phyloP scores from a whole-genome alignment of 2,888 invertebrate species.

The Celastrina argiolus region DNA sequence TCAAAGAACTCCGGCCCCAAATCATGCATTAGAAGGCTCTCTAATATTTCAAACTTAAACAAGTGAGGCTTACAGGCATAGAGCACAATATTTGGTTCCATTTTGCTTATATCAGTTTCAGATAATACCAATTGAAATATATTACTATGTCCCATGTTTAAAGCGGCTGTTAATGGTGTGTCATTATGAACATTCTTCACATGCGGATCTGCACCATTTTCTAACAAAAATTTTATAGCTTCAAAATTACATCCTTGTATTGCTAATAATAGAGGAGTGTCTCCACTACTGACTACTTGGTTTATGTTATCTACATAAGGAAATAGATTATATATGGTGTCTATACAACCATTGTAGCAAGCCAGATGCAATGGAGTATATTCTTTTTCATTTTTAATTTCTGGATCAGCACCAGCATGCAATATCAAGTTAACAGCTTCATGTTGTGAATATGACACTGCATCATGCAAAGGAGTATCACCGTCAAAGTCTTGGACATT shows the following conservation, averaged over 20 bases:
- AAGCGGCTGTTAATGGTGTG: constrained; percentile 56
- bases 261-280: constrained; percentile 59
- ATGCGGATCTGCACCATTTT: constrained; percentile 60
- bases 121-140: constrained; percentile 54
- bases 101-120: constrained; percentile 46
- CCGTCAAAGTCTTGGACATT: constrained; percentile 71
- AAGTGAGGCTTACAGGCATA: constrained; percentile 64
- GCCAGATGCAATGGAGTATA: constrained; percentile 68
- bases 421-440: constrained; percentile 53
- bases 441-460: constrained; percentile 49
- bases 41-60: constrained; percentile 62
- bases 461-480: constrained; percentile 70
- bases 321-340: constrained; percentile 50
- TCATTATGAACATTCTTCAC: constrained; percentile 51
- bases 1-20: constrained; percentile 64
- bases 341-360: constrained; percentile 56
- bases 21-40: constrained; percentile 55
- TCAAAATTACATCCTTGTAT: constrained; percentile 49
- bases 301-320: constrained; percentile 61
- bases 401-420: constrained; percentile 64
- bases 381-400: constrained; percentile 54
- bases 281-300: constrained; percentile 49
- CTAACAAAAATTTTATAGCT: constrained; percentile 56
- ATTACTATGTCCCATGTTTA: constrained; percentile 48
- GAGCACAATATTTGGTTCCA: constrained; percentile 55